These are phyloP conservation scores for Sapajus apella DNA, from an alignment of 2,113 vertebrate species.

Conservation along the genomic window DNA sequence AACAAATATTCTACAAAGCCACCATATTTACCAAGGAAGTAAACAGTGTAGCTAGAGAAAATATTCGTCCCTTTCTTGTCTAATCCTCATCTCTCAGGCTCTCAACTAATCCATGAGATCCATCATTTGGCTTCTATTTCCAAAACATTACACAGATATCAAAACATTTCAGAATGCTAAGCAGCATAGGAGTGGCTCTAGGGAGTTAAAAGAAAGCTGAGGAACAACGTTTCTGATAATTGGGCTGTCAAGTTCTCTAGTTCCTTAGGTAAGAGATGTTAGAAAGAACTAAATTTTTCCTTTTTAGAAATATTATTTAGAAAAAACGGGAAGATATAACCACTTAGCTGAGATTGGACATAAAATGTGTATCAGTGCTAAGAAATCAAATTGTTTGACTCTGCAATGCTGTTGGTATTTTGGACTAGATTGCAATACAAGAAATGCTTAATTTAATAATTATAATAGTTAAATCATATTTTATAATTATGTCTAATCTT, in stretches of 20 bases:
- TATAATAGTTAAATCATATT: background rate
- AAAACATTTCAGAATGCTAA: background rate
- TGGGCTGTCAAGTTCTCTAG: background rate
- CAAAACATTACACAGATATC: background rate
- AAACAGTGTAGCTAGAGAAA: background rate
- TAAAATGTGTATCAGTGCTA: background rate
- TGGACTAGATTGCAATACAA: background rate
- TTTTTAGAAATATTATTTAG: background rate
- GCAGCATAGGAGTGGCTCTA: background rate
- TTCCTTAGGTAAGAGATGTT: background rate
- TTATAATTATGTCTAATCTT: background rate
- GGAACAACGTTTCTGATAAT: background rate
- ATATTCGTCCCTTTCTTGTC: background rate
- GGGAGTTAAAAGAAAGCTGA: background rate
- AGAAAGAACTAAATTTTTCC: background rate
- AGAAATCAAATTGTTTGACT: background rate
- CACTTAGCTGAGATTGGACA: background rate
- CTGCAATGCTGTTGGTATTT: background rate
- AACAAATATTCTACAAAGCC: background rate
- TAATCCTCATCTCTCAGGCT: background rate
- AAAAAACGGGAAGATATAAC: background rate
- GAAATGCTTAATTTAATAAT: background rate
- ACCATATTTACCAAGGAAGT: background rate
- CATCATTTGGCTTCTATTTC: background rate
- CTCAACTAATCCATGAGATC: background rate